A percentile compares a stretch with the other conserved stretches of the same genome.
These are phyloP conservation scores for Brachynemurus nebulosus DNA, from an alignment of 2,888 invertebrate genomes.

Conservation along the genomic window DNA sequence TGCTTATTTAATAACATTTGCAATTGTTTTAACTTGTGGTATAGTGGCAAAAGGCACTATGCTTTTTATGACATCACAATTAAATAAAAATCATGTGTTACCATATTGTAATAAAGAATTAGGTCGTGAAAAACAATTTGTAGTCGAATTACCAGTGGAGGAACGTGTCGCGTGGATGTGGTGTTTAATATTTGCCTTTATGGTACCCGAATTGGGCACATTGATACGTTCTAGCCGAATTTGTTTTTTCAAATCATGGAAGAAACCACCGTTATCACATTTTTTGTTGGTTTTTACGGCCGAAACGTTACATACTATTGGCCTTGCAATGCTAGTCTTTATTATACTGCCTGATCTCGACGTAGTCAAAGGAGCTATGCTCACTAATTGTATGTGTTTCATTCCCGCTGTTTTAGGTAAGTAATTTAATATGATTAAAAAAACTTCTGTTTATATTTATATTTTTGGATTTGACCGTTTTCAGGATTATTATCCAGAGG, in stretches of 20 bases:
- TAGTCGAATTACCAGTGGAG: constrained; percentile 65
- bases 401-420: constrained; percentile 61
- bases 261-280: constrained; percentile 50
- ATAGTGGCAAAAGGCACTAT: constrained; percentile 80
- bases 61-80: constrained; percentile 84
- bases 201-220: constrained; percentile 79
- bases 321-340: constrained; percentile 75
- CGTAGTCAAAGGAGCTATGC: constrained; percentile 88
- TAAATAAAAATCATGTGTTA: constrained; percentile 60
- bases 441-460: neutral
- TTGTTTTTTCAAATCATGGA: constrained; percentile 81
- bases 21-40: constrained; percentile 70
- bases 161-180: constrained; percentile 89
- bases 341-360: constrained; percentile 83
- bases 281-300: constrained; percentile 61
- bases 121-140: constrained; percentile 77
- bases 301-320: constrained; percentile 80
- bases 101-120: constrained; percentile 74
- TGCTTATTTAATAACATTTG: constrained; percentile 74
- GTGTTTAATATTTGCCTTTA: constrained; percentile 75
- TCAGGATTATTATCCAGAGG: constrained; percentile 67
- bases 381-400: constrained; percentile 90
- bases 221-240: constrained; percentile 73
- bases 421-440: neutral
- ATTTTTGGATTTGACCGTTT: constrained; percentile 22